Evolutionary conservation across 1,140 invertebrate species (phyloP).

Genomic region (Dreissena polymorpha): DNA sequence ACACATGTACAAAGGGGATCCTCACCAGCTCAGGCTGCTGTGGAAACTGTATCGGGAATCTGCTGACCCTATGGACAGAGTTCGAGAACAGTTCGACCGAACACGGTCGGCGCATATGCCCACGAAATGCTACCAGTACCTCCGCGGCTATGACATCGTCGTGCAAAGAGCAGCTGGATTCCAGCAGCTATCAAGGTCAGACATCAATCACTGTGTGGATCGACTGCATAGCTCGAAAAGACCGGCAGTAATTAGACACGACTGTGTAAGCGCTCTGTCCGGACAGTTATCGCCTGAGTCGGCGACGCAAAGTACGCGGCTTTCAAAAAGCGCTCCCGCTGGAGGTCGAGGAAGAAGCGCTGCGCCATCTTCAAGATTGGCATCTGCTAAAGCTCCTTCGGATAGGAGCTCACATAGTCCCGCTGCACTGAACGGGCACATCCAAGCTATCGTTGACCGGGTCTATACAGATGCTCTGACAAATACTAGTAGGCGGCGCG

Average conservation of each 20-base stretch:
- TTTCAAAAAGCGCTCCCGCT: too few species aligned
- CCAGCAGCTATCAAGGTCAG: neutral
- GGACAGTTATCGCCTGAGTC: too few species aligned
- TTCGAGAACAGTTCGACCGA: slow-evolving; percentile 19
- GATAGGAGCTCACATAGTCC: too few species aligned
- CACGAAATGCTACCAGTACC: slow-evolving; percentile 13
- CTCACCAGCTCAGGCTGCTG: neutral
- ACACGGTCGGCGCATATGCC: neutral
- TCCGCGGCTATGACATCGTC: slow-evolving; percentile 8
- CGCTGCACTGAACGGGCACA: too few species aligned
- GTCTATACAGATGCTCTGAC: too few species aligned
- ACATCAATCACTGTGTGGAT: neutral
- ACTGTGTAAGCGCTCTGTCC: neutral
- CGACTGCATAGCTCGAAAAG: neutral
- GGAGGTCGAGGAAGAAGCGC: too few species aligned
- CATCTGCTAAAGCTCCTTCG: too few species aligned
- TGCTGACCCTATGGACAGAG: slow-evolving; percentile 12
- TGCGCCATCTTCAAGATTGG: too few species aligned
- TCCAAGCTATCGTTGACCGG: too few species aligned
- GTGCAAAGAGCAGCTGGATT: slow-evolving; percentile 19
- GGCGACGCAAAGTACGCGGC: too few species aligned
- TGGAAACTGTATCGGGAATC: neutral
- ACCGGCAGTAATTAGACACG: neutral
- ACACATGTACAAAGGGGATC: slow-evolving; percentile 22
- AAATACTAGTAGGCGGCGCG: too few species aligned